A percentile compares a stretch with the other conserved stretches of the same genome.
phyloP scores from a whole-genome alignment of 2,113 vertebrate genomes.

The Pedionomus torquatus region DNA sequence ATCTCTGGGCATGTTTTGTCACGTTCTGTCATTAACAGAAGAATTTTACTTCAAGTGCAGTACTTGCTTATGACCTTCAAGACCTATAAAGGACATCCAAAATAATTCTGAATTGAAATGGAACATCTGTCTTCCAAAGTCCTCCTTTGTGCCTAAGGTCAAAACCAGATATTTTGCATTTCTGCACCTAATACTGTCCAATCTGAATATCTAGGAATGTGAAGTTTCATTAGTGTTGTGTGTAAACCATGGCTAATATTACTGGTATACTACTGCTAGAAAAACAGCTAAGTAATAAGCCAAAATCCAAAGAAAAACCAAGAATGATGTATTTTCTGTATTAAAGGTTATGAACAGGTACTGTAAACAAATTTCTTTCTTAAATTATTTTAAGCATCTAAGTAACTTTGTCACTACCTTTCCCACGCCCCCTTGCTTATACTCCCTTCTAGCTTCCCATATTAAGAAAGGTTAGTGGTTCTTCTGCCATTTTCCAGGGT shows the following conservation, averaged over 20 bases:
- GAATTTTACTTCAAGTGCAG: neutral
- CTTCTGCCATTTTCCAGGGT: neutral
- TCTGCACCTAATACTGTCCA: neutral
- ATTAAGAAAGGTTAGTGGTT: neutral
- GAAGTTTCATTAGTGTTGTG: neutral
- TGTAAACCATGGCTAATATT: neutral
- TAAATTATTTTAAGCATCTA: neutral
- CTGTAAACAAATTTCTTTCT: neutral
- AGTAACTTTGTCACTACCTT: neutral
- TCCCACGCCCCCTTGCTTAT: rapidly evolving
- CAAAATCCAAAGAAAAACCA: neutral
- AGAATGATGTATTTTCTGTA: neutral
- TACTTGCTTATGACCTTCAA: neutral
- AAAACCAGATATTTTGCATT: neutral
- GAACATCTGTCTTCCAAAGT: neutral
- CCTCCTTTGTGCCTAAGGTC: neutral
- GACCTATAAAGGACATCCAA: neutral
- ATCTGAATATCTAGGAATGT: neutral
- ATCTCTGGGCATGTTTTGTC: neutral
- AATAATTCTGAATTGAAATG: neutral
- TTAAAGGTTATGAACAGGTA: neutral
- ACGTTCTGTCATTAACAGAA: neutral
- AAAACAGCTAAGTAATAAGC: neutral
- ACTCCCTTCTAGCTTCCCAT: neutral
- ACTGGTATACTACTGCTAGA: neutral